A percentile compares a stretch with the other conserved stretches of the same genome.
phyloP scores from a whole-genome alignment of 2,888 invertebrate species.

The Heliconius hortense region DNA sequence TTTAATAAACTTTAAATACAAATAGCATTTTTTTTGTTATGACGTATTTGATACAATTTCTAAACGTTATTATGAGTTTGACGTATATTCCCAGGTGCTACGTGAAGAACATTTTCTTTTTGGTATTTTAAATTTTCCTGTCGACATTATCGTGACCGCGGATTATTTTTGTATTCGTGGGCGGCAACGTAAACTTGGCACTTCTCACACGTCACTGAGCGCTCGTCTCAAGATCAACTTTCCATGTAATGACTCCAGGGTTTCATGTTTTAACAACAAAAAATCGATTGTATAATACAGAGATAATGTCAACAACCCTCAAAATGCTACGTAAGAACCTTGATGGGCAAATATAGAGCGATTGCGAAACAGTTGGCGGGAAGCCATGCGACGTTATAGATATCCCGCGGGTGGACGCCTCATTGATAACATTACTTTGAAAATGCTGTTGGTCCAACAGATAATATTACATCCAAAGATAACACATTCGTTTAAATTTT shows the following conservation, averaged over 20 bases:
- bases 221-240: slow-evolving; percentile 52
- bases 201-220: slow-evolving; percentile 54
- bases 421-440: slow-evolving; percentile 59
- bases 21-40: slow-evolving; percentile 21
- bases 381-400: slow-evolving; percentile 58
- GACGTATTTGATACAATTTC: background rate
- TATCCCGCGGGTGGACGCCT: slow-evolving; percentile 54
- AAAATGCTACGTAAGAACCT: slow-evolving; percentile 74
- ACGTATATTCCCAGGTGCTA: background rate
- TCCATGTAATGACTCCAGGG: slow-evolving; percentile 54
- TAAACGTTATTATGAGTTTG: background rate
- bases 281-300: slow-evolving; percentile 67
- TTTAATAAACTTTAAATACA: background rate
- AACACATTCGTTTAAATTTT: slow-evolving; percentile 23
- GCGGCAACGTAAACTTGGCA: slow-evolving; percentile 72
- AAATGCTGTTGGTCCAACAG: slow-evolving; percentile 42
- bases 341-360: slow-evolving; percentile 71
- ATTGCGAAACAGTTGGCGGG: slow-evolving; percentile 76
- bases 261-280: slow-evolving; percentile 50
- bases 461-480: slow-evolving; percentile 37
- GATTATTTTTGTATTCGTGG: slow-evolving; percentile 64
- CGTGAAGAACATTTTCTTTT: slow-evolving; percentile 19
- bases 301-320: slow-evolving; percentile 79
- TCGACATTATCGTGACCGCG: slow-evolving; percentile 58
- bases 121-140: slow-evolving; percentile 38